These are phyloP conservation scores for Ceryle rudis DNA, from an alignment of 2,797 vertebrate genomes.

Conservation along the genomic window DNA sequence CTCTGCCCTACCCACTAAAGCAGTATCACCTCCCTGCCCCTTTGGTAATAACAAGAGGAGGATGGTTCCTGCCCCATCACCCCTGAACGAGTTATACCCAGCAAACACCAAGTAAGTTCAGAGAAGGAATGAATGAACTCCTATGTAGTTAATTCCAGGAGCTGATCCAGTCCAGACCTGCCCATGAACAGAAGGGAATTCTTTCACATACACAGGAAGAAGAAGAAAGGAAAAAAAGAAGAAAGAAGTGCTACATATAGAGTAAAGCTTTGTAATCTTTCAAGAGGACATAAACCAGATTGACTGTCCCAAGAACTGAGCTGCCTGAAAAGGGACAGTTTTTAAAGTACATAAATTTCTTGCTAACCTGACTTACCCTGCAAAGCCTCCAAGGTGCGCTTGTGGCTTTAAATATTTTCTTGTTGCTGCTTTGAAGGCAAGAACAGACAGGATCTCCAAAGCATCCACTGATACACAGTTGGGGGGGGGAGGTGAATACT, in stretches of 20 bases:
- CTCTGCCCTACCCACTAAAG: background rate
- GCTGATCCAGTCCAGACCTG: slow-evolving; percentile 67
- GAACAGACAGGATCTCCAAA: slow-evolving; percentile 61
- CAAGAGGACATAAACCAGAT: background rate
- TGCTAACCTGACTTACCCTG: slow-evolving; percentile 19
- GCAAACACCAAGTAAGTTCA: slow-evolving; percentile 28
- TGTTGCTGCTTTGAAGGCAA: slow-evolving; percentile 59
- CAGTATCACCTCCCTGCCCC: background rate
- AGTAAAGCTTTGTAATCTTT: background rate
- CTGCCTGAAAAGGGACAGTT: background rate
- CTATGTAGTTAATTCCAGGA: slow-evolving; percentile 25
- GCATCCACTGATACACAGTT: background rate
- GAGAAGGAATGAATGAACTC: slow-evolving; percentile 34
- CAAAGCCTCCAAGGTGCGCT: slow-evolving; percentile 46
- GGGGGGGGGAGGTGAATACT: slow-evolving; percentile 7
- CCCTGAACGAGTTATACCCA: slow-evolving; percentile 28
- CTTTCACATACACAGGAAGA: background rate
- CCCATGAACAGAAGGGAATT: slow-evolving; percentile 15
- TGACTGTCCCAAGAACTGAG: background rate
- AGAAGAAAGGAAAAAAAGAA: background rate
- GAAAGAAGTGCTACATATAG: background rate
- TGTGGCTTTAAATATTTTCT: slow-evolving; percentile 64
- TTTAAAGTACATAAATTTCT: background rate
- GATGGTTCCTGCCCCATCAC: background rate
- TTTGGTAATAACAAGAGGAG: background rate